Evolutionary conservation across 2,113 vertebrate species (phyloP).

Genomic region (Vimba vimba): DNA sequence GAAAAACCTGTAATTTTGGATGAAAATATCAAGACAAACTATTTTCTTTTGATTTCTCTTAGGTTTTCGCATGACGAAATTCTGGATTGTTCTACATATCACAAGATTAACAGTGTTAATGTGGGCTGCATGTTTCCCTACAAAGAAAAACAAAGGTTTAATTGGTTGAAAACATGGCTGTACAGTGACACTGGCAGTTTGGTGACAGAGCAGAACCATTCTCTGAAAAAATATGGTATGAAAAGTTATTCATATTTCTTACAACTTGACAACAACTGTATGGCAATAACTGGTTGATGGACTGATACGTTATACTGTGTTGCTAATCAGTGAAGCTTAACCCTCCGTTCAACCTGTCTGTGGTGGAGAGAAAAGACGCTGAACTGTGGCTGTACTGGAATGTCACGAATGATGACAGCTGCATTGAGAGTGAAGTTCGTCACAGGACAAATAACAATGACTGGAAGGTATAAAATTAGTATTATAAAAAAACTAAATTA

Average conservation of each 20-base stretch:
- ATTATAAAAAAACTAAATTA: not conserved
- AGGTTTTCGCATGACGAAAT: not conserved
- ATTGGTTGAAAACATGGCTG: not conserved
- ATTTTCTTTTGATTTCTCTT: not conserved
- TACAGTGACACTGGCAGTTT: not conserved
- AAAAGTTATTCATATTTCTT: not conserved
- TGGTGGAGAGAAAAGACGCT: not conserved
- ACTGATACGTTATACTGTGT: not conserved
- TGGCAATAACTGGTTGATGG: not conserved
- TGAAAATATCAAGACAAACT: not conserved
- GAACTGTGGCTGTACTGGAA: conserved; percentile 58
- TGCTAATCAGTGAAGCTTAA: conserved; percentile 53
- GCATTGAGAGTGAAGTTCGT: conserved; percentile 46
- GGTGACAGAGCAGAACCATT: not conserved
- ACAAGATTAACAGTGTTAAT: not conserved
- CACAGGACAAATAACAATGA: conserved; percentile 19
- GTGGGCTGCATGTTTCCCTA: conserved; percentile 51
- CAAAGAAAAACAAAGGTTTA: not conserved
- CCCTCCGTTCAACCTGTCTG: conserved; percentile 43
- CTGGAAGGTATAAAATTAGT: conserved; percentile 41
- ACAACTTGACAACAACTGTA: not conserved
- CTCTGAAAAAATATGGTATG: conserved; percentile 28
- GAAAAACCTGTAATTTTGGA: not conserved
- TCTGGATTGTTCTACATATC: conserved; percentile 41
- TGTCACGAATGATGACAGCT: not conserved